Conservation (phyloP, 2,113 vertebrate species). For the Strigops habroptila region DNA sequence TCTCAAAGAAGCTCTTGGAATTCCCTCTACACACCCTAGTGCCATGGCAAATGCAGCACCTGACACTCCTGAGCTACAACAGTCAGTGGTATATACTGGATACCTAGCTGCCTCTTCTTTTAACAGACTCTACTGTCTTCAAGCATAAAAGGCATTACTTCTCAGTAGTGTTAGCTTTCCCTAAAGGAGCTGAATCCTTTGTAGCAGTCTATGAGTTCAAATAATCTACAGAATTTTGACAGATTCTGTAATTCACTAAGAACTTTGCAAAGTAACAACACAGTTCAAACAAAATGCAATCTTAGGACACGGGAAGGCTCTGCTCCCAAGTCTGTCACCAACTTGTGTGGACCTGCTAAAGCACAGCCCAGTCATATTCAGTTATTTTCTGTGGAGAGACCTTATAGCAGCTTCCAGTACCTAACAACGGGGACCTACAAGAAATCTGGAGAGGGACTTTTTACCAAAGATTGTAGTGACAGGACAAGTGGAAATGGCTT, state of each 20-base stretch:
- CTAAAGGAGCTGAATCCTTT: background rate
- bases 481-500: background rate
- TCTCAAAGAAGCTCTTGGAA: background rate
- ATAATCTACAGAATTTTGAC: background rate
- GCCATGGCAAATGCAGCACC: background rate
- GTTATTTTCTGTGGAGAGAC: background rate
- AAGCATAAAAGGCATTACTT: background rate
- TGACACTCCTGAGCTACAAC: accelerated
- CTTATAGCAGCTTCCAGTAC: background rate
- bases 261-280: background rate
- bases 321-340: background rate
- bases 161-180: background rate
- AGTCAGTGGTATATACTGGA: background rate
- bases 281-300: background rate
- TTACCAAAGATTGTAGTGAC: background rate
- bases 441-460: background rate
- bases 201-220: background rate
- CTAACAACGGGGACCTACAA: background rate
- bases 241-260: background rate
- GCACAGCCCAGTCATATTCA: background rate
- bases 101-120: background rate
- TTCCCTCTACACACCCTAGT: background rate
- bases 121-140: background rate
- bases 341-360: background rate
- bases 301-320: background rate